Percentiles rank a stretch among this genome's conserved stretches.
phyloP scores from a whole-genome alignment of 2,797 vertebrate species.

The Spatula clypeata region DNA sequence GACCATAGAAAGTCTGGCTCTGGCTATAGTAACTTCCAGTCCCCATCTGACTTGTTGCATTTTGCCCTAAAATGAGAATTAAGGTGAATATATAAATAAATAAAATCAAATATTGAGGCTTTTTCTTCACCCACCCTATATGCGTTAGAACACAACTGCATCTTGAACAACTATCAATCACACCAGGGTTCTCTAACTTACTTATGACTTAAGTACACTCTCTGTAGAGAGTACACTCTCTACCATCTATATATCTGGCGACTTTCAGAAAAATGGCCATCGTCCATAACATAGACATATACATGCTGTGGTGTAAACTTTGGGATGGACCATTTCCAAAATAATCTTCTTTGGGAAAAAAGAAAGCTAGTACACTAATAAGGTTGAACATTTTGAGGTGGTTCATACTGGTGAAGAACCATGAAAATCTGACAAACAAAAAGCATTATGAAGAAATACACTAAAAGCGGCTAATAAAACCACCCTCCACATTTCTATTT shows the following conservation, averaged over 20 bases:
- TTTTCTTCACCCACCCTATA: constrained; percentile 3
- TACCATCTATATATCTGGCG: background rate
- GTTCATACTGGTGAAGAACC: background rate
- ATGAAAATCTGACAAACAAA: background rate
- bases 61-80: constrained; percentile 88
- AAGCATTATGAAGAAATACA: background rate
- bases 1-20: constrained; percentile 85
- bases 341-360: background rate
- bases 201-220: background rate
- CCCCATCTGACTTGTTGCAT: constrained; percentile 86
- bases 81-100: constrained; percentile 60
- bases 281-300: background rate
- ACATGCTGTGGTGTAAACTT: background rate
- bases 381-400: background rate
- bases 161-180: background rate
- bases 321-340: background rate
- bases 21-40: constrained; percentile 87
- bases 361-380: background rate
- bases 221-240: too few species aligned
- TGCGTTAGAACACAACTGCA: background rate
- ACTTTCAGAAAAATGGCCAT: background rate
- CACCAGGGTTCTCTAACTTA: background rate
- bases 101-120: background rate
- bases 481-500: background rate
- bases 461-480: constrained; percentile 2